Conservation (phyloP, 2,113 vertebrate genomes). For the Stigmatopora argus region DNA sequence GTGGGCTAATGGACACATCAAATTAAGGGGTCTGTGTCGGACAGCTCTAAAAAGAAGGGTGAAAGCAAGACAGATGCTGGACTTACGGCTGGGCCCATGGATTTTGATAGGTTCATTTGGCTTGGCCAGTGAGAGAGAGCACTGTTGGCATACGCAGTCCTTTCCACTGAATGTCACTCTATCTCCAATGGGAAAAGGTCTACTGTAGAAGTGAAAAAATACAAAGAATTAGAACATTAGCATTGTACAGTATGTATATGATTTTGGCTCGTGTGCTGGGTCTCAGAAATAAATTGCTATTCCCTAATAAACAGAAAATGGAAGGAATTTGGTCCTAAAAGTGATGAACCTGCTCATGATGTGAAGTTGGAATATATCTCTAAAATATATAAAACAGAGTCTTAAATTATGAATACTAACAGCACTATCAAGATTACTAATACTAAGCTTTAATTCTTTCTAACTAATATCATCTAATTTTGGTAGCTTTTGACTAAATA, state of each 20-base stretch:
- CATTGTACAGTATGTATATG: not conserved
- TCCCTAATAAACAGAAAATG: slow-evolving; percentile 19
- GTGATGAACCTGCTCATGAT: slow-evolving; percentile 56
- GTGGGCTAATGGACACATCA: slow-evolving; percentile 27
- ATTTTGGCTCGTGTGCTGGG: slow-evolving; percentile 11
- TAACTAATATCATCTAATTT: too few species aligned
- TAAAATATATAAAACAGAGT: slow-evolving; percentile 3
- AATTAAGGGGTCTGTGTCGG: slow-evolving; percentile 17
- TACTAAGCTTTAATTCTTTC: not conserved
- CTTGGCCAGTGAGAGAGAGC: slow-evolving; percentile 82
- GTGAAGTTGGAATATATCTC: slow-evolving; percentile 30
- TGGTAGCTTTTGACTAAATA: too few species aligned
- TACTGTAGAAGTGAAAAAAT: slow-evolving; percentile 67
- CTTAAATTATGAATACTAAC: not conserved
- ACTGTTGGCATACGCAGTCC: slow-evolving; percentile 95
- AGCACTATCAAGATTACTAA: not conserved
- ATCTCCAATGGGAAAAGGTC: slow-evolving; percentile 96
- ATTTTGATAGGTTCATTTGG: slow-evolving; percentile 93
- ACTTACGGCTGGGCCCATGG: slow-evolving; percentile 92
- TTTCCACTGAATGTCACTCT: slow-evolving; percentile 97
- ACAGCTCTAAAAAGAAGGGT: slow-evolving; percentile 29
- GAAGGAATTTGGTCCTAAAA: slow-evolving; percentile 33
- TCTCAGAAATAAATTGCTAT: slow-evolving; percentile 22
- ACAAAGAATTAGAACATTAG: slow-evolving; percentile 29
- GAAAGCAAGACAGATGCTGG: slow-evolving; percentile 24